Base-by-base conservation (phyloP, 2,797 vertebrate genomes). In the Pogoniulus pusillus region DNA sequence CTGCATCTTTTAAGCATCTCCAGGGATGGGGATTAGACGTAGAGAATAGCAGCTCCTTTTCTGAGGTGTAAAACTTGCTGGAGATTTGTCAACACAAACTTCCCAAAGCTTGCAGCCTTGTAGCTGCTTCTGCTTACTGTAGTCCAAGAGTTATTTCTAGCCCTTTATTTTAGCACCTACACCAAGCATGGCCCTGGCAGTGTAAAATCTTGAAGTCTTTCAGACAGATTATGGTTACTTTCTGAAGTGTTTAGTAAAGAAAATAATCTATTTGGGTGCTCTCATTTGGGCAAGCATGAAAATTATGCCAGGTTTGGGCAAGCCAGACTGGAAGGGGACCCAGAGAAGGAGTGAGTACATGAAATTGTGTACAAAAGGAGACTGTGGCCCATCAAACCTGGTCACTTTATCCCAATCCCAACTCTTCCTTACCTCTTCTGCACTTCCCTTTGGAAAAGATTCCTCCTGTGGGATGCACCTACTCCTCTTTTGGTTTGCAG, bases 401-500 rank as follows among this genome's bases (percentile, higher is more conserved):
- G 23, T 49, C 11, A 12, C 51, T 82, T 74, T 37, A 15, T 49
- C 49, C 26, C 35, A 81, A 37, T 62, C 3, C 7, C 13, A 62
- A 27, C 16, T 68, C 55, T 23, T 71, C 20, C 24, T 8, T 12
- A 24, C 3, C 9, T 62, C 3, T 13, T 65, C 59, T 64, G 17
- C 19, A 15, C 22, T 24, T 29, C 7, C 45, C 10, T 4, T 32
- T 45, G 20, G 22, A 54, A 62, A 62, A 0, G 0, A 41, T 22
- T 65, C 11, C 7, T 26, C 9, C 19, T 2, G 3, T 19, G 34
- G 59, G 16, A 39, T 71, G 4, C 17, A 54, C 29, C 35, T 81
- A 5, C 8, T 65, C 4, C 11, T 39, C 6, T 18, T 39, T 45
- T 54, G 29, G 8, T 75, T 35, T 86, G 37, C 17, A 45, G 68